phyloP scores from a whole-genome alignment of 2,797 vertebrate genomes.

The Tapirus indicus region DNA sequence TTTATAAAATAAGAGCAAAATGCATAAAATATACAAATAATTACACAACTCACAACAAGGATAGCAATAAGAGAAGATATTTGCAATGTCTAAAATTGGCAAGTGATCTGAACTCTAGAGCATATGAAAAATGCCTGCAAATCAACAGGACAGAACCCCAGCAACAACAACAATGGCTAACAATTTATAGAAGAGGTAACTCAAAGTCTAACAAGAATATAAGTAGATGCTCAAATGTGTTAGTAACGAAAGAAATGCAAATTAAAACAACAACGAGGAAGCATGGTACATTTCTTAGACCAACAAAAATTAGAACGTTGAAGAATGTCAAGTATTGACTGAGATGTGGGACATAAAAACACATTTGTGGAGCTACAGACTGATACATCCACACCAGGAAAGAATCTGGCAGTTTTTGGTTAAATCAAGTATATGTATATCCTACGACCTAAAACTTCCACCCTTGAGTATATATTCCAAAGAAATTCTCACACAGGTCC shows the following conservation, averaged over 20 bases:
- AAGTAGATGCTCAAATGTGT: background rate
- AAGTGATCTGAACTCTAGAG: background rate
- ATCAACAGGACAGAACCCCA: background rate
- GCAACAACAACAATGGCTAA: background rate
- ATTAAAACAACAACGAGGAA: background rate
- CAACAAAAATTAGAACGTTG: background rate
- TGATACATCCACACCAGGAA: background rate
- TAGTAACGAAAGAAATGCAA: background rate
- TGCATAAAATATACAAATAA: background rate
- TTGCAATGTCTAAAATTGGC: background rate
- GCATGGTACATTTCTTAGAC: background rate
- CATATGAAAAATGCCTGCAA: background rate
- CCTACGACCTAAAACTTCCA: background rate
- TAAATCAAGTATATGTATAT: background rate
- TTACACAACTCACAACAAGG: background rate
- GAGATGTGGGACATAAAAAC: background rate
- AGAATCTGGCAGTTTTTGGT: background rate
- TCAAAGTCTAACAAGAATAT: background rate
- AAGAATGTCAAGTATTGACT: background rate
- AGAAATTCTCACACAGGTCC: background rate
- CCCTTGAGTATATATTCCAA: background rate
- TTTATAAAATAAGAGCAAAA: slow-evolving; percentile 49
- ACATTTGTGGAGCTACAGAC: background rate
- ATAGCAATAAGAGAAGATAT: background rate
- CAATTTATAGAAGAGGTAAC: background rate